Percentiles rank a stretch among this genome's conserved stretches.
Conservation (phyloP, 2,888 invertebrate genomes). For the Hetaerina titia region DNA sequence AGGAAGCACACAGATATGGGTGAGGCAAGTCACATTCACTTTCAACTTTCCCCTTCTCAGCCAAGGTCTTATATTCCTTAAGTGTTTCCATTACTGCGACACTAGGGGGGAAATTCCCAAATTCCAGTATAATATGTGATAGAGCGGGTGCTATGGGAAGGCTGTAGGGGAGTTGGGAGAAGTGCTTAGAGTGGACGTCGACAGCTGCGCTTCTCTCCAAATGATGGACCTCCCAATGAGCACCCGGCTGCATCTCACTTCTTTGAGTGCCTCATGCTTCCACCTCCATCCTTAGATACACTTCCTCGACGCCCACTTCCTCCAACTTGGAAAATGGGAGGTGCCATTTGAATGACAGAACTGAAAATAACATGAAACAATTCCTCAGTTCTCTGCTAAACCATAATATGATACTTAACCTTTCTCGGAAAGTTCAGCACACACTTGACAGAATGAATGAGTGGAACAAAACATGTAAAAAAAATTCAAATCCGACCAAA, state of each 20-base stretch:
- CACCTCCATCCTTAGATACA: conserved; percentile 69
- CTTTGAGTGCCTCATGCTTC: conserved; percentile 68
- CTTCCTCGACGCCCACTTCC: conserved; percentile 69
- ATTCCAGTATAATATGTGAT: not conserved
- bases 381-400: not conserved
- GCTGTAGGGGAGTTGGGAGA: conserved; percentile 54
- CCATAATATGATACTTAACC: no score
- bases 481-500: no score
- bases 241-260: conserved; percentile 68
- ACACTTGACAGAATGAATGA: no score
- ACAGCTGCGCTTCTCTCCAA: conserved; percentile 65
- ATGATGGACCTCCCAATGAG: conserved; percentile 64
- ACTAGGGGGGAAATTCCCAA: conserved; percentile 31
- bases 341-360: conserved; percentile 60
- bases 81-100: conserved; percentile 7
- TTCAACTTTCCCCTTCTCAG: conserved; percentile 58
- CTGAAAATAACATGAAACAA: not conserved
- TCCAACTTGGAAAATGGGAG: conserved; percentile 67
- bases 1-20: conserved; percentile 62
- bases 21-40: conserved; percentile 61
- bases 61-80: conserved; percentile 44
- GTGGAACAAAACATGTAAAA: no score
- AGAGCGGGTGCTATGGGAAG: conserved; percentile 59
- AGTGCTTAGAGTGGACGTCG: conserved; percentile 43
- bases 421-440: no score